These are phyloP conservation scores for Drosophila quinaria DNA, from an alignment of 2,888 invertebrate species.

Conservation along the genomic window DNA sequence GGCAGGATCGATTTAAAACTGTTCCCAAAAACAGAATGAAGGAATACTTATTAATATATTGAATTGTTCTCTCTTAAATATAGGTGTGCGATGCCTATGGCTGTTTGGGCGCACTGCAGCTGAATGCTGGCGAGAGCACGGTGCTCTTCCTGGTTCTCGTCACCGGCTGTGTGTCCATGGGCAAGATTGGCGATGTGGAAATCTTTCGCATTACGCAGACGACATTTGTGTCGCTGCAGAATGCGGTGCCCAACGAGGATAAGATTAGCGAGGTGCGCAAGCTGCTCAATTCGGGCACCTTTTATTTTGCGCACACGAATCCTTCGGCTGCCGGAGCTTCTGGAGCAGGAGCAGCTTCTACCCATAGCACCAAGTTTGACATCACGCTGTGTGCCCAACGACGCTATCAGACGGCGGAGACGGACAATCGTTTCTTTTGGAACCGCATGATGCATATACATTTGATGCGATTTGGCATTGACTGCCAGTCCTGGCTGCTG, in stretches of 20 bases:
- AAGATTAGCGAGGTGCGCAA: conserved; percentile 91
- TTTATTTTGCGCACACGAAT: conserved; percentile 93
- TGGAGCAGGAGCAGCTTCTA: conserved; percentile 35
- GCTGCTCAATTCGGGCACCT: conserved; percentile 98
- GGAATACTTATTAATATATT: not conserved
- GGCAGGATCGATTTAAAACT: too few relatives aligned
- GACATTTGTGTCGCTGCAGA: conserved; percentile 94
- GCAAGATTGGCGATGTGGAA: conserved; percentile 97
- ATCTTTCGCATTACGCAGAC: conserved; percentile 98
- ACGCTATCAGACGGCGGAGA: conserved; percentile 91
- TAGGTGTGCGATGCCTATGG: conserved; percentile 94
- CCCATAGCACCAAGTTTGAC: conserved; percentile 89
- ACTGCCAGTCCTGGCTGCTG: conserved; percentile 95
- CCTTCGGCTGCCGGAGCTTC: conserved; percentile 50
- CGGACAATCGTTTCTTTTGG: conserved; percentile 99
- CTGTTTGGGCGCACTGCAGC: conserved; percentile 96
- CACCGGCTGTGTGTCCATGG: conserved; percentile 98
- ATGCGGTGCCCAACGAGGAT: conserved; percentile 88
- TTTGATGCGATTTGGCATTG: conserved; percentile 95
- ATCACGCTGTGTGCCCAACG: conserved; percentile 97
- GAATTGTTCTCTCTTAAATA: not conserved
- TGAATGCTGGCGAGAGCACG: conserved; percentile 93
- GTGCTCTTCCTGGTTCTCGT: conserved; percentile 96
- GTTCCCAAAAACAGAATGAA: too few relatives aligned
- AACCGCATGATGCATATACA: conserved; percentile 98